These are phyloP conservation scores for Neodiprion lecontei DNA, from an alignment of 1,140 invertebrate genomes.

Conservation along the genomic window DNA sequence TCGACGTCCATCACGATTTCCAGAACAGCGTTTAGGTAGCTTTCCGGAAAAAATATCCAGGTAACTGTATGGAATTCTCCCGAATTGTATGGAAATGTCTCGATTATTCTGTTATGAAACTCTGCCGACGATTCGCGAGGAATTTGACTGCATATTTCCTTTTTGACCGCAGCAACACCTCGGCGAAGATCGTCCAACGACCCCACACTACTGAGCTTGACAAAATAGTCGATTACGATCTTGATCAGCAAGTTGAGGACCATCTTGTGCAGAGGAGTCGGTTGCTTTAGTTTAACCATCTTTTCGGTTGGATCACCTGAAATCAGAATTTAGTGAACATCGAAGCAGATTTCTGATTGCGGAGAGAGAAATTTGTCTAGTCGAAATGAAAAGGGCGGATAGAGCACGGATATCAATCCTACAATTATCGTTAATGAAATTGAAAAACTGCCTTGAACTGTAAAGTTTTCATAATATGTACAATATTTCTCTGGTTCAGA, in stretches of 20 bases:
- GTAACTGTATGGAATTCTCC: background rate
- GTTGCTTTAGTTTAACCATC: background rate
- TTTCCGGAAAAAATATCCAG: background rate
- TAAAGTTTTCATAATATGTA: too few species aligned
- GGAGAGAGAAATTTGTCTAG: too few species aligned
- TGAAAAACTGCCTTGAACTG: too few species aligned
- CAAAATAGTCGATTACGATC: background rate
- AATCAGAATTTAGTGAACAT: background rate
- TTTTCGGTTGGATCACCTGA: background rate
- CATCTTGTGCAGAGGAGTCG: background rate
- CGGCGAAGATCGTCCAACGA: background rate
- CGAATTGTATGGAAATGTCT: background rate
- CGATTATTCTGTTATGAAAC: background rate
- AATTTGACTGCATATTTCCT: background rate
- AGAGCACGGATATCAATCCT: too few species aligned
- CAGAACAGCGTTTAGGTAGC: background rate
- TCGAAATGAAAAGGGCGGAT: too few species aligned
- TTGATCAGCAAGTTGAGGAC: background rate
- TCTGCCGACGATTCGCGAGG: background rate
- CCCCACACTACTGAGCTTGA: background rate
- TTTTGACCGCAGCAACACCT: background rate
- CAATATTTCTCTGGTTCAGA: too few species aligned
- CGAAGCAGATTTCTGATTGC: too few species aligned
- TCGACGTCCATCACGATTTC: background rate
- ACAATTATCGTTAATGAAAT: too few species aligned